Evolutionary conservation across 92 coral and sea anemone species (phyloP).

Genomic region (Parazoanthus atlanticus): DNA sequence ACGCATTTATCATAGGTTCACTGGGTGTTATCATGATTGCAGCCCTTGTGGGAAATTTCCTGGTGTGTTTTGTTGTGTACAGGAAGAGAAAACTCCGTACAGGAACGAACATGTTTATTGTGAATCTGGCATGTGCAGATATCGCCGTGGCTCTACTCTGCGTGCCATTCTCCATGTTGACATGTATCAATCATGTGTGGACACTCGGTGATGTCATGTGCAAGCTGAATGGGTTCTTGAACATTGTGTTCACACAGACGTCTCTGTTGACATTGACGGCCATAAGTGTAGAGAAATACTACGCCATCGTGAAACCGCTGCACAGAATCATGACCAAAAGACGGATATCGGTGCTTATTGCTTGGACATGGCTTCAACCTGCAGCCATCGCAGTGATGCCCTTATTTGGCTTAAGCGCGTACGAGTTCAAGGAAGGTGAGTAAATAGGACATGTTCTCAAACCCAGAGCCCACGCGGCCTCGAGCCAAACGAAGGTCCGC

Average conservation of each 20-base stretch:
- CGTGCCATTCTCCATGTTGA: constrained; percentile 79
- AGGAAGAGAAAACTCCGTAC: constrained; percentile 74
- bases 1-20: constrained; percentile 65
- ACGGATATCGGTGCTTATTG: constrained; percentile 48
- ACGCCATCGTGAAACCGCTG: constrained; percentile 80
- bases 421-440: constrained; percentile 76
- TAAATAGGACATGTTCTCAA: neutral
- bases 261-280: constrained; percentile 79
- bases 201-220: constrained; percentile 70
- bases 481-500: too few relatives aligned
- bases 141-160: constrained; percentile 75
- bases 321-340: constrained; percentile 64
- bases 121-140: constrained; percentile 82
- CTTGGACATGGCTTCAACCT: constrained; percentile 84
- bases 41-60: constrained; percentile 69
- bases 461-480: too few relatives aligned
- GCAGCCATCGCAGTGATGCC: constrained; percentile 66
- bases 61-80: constrained; percentile 74
- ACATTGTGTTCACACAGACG: constrained; percentile 78
- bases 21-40: constrained; percentile 67
- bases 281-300: constrained; percentile 79
- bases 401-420: constrained; percentile 60
- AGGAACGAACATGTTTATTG: constrained; percentile 74
- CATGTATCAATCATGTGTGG: constrained; percentile 76
- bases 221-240: constrained; percentile 75